phyloP scores from a whole-genome alignment of 2,113 vertebrate genomes.

The Chamaea fasciata region DNA sequence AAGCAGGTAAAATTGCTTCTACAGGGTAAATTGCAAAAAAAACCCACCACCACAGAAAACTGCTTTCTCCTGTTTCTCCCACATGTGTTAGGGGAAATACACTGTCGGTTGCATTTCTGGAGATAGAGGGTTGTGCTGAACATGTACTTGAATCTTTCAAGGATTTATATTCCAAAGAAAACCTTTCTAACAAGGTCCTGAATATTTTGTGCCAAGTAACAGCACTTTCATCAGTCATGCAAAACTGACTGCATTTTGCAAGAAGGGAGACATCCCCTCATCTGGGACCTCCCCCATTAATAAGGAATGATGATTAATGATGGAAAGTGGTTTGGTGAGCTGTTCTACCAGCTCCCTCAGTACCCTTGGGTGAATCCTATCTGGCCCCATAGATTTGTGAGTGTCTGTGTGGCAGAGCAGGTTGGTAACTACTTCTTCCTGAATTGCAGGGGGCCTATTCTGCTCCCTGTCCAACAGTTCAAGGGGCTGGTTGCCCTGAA shows the following conservation, averaged over 20 bases:
- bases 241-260: neutral
- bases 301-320: neutral
- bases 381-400: neutral
- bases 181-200: neutral
- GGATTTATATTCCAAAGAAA: neutral
- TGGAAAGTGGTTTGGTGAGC: neutral
- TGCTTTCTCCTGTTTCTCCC: neutral
- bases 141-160: neutral
- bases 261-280: neutral
- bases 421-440: neutral
- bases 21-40: neutral
- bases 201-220: neutral
- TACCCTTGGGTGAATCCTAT: neutral
- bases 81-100: fast-evolving
- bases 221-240: neutral
- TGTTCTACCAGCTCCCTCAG: neutral
- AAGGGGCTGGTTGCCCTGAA: neutral
- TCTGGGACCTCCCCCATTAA: neutral
- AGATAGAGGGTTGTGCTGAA: neutral
- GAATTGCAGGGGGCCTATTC: neutral
- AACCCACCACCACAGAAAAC: neutral
- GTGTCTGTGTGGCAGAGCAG: neutral
- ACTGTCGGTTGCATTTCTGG: neutral
- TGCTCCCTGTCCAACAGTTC: neutral
- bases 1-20: neutral